Evolutionary conservation across 2,797 vertebrate genomes (phyloP), one percentile per base, ranked within the genome.

Genomic region (Sebastes oblongus): DNA sequence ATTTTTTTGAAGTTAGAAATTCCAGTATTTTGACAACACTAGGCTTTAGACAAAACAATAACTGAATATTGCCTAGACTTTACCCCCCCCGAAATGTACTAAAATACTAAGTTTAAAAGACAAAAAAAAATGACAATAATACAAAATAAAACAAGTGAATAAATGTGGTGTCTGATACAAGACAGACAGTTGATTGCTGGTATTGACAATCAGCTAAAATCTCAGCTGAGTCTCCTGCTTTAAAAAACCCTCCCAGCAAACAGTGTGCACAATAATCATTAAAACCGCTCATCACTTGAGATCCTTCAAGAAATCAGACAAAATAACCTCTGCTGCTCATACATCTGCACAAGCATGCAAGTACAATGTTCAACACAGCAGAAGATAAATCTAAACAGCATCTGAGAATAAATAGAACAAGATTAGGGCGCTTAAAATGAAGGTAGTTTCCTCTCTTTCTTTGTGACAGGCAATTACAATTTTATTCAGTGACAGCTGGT

Each of bases 391-490:
- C 58, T 52, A 22, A 77, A 39, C n/a, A 59, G 73, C 42, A 32
- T 32, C 73, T 34, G 25, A 66, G 75, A 76, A 80, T 50, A 70
- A 67, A 71, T 18, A 54, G 66, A 84, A 71, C 16, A 58, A 29
- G 72, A 90, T 46, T 56, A 29, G 24, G 22, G 20, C 32, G 65
- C 55, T 39, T 8, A 56, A 74, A 66, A 61, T 50, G 54, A 62
- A 61, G 76, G 82, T 74, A 66, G 39, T 61, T 75, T 86, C 34
- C 24, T 66, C 22, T 42, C 20, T 3, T 60, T 72, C 60, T 83
- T 71, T 74, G 65, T 89, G 77, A 70, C 27, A 60, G 66, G 68
- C 46, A 86, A 81, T 88, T 87, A 81, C 30, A 61, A n/a, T 75
- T 78, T 67, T 32, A 83, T 81, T 86, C 78, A 75, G 30, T 32